phyloP scores from a whole-genome alignment of 2,113 vertebrate species.

The Pluvialis apricaria region DNA sequence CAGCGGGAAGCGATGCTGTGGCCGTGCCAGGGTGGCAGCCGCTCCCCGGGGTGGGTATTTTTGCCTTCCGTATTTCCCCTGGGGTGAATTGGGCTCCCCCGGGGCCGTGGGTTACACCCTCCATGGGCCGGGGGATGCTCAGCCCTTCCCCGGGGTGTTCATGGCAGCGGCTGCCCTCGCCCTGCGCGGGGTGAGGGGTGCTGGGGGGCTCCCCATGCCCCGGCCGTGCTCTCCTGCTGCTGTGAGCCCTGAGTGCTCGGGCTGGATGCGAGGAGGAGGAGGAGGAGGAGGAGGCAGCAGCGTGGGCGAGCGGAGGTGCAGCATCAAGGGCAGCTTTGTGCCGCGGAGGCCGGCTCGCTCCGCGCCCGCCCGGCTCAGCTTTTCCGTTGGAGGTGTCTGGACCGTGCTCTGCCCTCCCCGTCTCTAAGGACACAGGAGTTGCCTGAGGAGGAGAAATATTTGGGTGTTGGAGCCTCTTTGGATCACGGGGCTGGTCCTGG shows the following conservation, averaged over 20 bases:
- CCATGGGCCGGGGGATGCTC: not conserved
- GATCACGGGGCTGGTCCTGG: not conserved
- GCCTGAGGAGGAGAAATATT: not conserved
- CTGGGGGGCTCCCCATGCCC: not conserved
- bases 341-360: not conserved
- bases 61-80: accelerated
- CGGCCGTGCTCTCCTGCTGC: not conserved
- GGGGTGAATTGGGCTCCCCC: not conserved
- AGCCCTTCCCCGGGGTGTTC: not conserved
- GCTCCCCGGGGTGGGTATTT: not conserved
- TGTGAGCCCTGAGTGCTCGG: not conserved
- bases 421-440: not conserved
- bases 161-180: not conserved
- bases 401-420: not conserved
- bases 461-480: not conserved
- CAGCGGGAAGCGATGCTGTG: not conserved
- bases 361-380: not conserved
- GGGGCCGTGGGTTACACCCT: accelerated
- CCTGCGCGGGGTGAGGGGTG: accelerated
- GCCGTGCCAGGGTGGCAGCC: not conserved
- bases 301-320: not conserved
- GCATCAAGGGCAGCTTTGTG: constrained; percentile 39
- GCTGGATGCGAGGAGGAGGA: not conserved
- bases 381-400: not conserved
- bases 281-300: not conserved